Percentiles rank a stretch among this genome's conserved stretches.
Evolutionary conservation across 2,888 invertebrate genomes (phyloP).

Genomic region (Orthosia cruda): DNA sequence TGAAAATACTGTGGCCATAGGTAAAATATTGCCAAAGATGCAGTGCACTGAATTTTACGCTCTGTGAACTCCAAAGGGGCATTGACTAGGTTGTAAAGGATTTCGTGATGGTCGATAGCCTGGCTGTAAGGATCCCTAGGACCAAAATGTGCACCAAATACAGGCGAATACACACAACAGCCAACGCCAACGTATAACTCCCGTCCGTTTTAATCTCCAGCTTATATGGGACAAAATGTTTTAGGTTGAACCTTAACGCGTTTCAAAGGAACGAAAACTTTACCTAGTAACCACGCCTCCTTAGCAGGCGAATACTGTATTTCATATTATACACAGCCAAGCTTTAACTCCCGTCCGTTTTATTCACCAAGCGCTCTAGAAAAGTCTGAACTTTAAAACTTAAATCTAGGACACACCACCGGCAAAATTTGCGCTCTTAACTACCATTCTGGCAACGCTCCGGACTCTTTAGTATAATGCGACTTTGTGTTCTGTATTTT

Average conservation of each 20-base stretch:
- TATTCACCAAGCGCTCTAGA: conserved; percentile 44
- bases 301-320: background rate
- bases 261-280: background rate
- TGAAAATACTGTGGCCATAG: conserved; percentile 30
- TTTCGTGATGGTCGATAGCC: conserved; percentile 10
- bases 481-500: conserved; percentile 33
- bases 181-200: no score
- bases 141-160: background rate
- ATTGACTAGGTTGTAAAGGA: conserved; percentile 22
- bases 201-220: no score
- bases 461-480: conserved; percentile 45
- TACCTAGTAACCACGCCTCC: background rate
- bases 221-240: background rate
- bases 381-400: conserved; percentile 55
- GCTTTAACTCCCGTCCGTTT: conserved; percentile 45
- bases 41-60: conserved; percentile 37
- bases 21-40: conserved; percentile 26
- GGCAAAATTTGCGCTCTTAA: conserved; percentile 54
- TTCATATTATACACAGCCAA: conserved; percentile 25
- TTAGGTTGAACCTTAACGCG: conserved; percentile 1
- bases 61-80: conserved; percentile 18
- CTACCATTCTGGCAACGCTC: conserved; percentile 59
- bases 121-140: background rate
- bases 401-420: conserved; percentile 52
- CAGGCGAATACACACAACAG: no score